A percentile compares a stretch with the other conserved stretches of the same genome.
phyloP scores from a whole-genome alignment of 2,797 vertebrate species.

The Sebastes miniatus region DNA sequence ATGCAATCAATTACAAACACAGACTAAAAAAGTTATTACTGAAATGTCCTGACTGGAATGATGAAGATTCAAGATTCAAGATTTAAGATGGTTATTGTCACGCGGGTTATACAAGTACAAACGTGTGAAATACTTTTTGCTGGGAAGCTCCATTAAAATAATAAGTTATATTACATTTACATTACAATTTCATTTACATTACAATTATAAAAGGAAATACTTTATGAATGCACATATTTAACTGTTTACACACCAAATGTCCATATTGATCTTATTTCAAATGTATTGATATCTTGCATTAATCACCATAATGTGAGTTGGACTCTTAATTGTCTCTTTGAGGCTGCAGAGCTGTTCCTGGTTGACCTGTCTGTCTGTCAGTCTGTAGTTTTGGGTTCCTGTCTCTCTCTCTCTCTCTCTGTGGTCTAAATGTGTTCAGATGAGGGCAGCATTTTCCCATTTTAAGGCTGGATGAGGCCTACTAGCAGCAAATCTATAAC shows the following conservation, averaged over 20 bases:
- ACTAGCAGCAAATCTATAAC: constrained; percentile 73
- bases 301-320: not conserved
- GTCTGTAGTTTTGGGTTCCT: not conserved
- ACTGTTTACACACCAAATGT: not conserved
- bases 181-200: no score
- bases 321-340: constrained; percentile 34
- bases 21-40: not conserved
- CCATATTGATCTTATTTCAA: not conserved
- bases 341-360: not conserved
- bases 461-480: constrained; percentile 75
- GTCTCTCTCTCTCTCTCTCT: not conserved
- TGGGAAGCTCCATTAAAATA: no score
- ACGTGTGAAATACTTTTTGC: no score
- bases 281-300: not conserved
- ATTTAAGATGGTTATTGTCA: no score
- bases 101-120: no score
- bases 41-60: not conserved
- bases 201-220: no score
- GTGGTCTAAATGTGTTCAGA: constrained; percentile 74
- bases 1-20: constrained; percentile 14
- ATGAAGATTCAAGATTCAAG: no score
- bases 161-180: no score
- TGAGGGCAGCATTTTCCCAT: constrained; percentile 76
- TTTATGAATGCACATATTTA: not conserved
- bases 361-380: constrained; percentile 23